These are phyloP conservation scores for Todiramphus saurophagus DNA, from an alignment of 2,113 vertebrate species.

Conservation along the genomic window DNA sequence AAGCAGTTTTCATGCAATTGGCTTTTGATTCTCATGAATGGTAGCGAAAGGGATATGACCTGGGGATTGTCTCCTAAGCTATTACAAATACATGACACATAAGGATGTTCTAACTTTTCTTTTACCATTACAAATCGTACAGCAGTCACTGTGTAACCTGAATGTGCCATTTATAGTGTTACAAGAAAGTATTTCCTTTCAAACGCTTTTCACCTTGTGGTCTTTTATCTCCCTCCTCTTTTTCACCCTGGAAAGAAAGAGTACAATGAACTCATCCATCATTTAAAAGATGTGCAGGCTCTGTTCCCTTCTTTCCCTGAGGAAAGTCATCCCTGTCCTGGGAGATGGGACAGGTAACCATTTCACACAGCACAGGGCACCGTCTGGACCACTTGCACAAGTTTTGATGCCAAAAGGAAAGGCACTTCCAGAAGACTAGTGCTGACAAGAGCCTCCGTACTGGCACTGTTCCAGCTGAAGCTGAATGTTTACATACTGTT, in stretches of 20 bases:
- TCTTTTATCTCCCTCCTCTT: not conserved
- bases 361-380: not conserved
- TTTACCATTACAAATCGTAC: not conserved
- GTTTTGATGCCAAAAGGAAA: not conserved
- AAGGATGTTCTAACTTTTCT: not conserved
- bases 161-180: not conserved
- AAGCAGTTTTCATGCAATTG: not conserved
- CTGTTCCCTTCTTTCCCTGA: not conserved
- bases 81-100: not conserved
- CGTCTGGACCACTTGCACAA: not conserved
- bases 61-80: not conserved
- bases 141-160: not conserved
- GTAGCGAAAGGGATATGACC: not conserved
- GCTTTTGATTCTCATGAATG: not conserved
- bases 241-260: not conserved
- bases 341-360: not conserved
- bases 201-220: not conserved
- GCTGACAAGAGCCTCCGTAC: not conserved
- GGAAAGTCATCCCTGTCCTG: not conserved
- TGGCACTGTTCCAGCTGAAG: not conserved
- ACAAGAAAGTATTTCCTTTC: not conserved
- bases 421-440: not conserved
- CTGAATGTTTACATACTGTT: not conserved
- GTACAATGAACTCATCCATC: fast-evolving
- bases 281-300: fast-evolving